These are phyloP conservation scores for Podabrus alpinus DNA, from an alignment of 2,888 invertebrate genomes.

Conservation along the genomic window DNA sequence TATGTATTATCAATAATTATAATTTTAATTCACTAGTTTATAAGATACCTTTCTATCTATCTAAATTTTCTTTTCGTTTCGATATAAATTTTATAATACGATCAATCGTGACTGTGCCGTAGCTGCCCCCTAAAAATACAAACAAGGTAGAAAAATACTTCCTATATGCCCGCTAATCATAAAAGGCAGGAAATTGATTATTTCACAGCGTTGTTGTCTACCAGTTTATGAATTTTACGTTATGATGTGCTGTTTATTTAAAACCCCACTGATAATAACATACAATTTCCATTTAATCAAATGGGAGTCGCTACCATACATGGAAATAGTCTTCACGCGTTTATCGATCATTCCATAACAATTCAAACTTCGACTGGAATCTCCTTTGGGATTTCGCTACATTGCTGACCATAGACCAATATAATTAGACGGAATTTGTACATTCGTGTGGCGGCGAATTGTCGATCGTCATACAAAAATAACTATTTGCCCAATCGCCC, in stretches of 20 bases:
- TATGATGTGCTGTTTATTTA: not conserved
- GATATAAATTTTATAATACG: no score
- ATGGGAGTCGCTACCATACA: slow-evolving; percentile 17
- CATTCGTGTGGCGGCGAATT: slow-evolving; percentile 25
- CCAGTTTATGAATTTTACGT: no score
- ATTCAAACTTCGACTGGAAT: slow-evolving; percentile 29
- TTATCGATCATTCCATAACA: slow-evolving; percentile 29
- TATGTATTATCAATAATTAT: not conserved
- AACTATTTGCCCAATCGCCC: not conserved
- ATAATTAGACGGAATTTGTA: slow-evolving; percentile 37
- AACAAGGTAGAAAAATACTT: no score
- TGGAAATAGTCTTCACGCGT: slow-evolving; percentile 30
- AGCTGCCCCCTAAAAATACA: no score
- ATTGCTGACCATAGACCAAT: slow-evolving; percentile 31
- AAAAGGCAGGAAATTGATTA: not conserved
- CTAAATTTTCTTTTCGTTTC: no score
- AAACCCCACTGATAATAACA: not conserved
- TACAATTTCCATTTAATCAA: not conserved
- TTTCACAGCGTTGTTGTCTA: not conserved
- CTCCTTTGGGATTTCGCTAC: slow-evolving; percentile 33
- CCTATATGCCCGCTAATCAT: no score
- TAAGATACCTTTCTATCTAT: no score
- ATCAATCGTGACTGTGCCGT: no score
- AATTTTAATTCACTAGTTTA: no score
- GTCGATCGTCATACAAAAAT: not conserved